A percentile compares a stretch with the other conserved stretches of the same genome.
phyloP scores from a whole-genome alignment of 2,888 invertebrate genomes.

The Sicus ferrugineus region DNA sequence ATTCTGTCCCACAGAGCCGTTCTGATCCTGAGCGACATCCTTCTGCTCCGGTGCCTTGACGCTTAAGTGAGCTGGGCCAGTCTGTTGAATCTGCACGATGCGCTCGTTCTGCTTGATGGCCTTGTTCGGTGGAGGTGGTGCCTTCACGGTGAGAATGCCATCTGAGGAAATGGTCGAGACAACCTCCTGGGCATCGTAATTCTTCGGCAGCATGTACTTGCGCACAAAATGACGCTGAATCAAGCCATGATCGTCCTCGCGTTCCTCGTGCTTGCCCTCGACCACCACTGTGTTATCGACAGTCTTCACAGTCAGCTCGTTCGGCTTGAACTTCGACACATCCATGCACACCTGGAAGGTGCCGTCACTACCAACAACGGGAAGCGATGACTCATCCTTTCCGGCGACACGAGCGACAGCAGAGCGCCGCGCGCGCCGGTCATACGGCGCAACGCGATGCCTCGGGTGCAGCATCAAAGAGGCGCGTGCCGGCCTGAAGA shows the following conservation, averaged over 20 bases:
- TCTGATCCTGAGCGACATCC: conserved; percentile 26
- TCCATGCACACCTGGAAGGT: conserved; percentile 78
- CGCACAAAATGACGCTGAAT: conserved; percentile 79
- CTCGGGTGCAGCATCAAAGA: conserved; percentile 64
- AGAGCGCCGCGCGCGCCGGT: conserved; percentile 66
- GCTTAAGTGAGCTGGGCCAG: conserved; percentile 67
- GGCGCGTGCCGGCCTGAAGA: conserved; percentile 49
- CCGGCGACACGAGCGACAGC: conserved; percentile 53
- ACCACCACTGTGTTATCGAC: conserved; percentile 76
- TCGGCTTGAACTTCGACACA: conserved; percentile 79
- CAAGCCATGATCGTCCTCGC: conserved; percentile 76
- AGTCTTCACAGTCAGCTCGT: conserved; percentile 80
- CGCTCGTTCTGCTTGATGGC: conserved; percentile 60
- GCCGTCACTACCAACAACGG: conserved; percentile 75
- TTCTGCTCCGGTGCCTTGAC: conserved; percentile 50
- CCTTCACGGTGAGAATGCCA: conserved; percentile 76
- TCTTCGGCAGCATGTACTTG: conserved; percentile 78
- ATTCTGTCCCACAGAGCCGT: conserved; percentile 1
- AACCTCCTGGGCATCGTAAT: conserved; percentile 77
- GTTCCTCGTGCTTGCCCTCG: conserved; percentile 81
- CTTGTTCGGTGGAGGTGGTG: conserved; percentile 69
- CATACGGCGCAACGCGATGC: conserved; percentile 71
- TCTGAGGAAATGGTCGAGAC: conserved; percentile 79
- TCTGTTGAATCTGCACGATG: conserved; percentile 70
- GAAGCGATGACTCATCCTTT: conserved; percentile 78